A percentile compares a stretch with the other conserved stretches of the same genome.
These are phyloP conservation scores for Callionymus lyra DNA, from an alignment of 2,113 vertebrate genomes.

Conservation along the genomic window DNA sequence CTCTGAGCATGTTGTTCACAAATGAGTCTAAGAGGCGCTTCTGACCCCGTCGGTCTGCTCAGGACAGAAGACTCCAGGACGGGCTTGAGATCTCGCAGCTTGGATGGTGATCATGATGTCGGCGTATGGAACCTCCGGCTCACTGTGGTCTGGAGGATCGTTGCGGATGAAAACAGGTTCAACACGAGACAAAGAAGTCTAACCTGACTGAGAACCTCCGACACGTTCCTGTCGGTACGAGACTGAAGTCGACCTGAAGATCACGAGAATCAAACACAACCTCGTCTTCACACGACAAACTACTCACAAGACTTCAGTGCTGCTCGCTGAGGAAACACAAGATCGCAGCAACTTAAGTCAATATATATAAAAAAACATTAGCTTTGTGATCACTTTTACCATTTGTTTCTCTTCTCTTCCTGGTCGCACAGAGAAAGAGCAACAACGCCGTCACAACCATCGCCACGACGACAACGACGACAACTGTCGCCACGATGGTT, in stretches of 20 bases:
- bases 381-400: constrained; percentile 41
- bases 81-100: constrained; percentile 65
- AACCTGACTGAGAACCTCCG: constrained; percentile 46
- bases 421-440: constrained; percentile 42
- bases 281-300: too few relatives aligned
- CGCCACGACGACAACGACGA: constrained; percentile 41
- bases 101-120: constrained; percentile 69
- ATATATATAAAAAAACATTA: too few relatives aligned
- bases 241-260: constrained; percentile 16
- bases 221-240: constrained; percentile 42
- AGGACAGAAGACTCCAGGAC: constrained; percentile 33
- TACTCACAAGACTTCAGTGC: too few relatives aligned
- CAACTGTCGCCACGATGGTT: constrained; percentile 50
- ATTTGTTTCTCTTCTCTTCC: constrained; percentile 33
- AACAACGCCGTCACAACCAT: constrained; percentile 31
- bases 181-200: too few relatives aligned
- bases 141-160: too few relatives aligned
- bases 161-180: too few relatives aligned
- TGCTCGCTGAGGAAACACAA: too few relatives aligned
- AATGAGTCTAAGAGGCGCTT: not conserved
- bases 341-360: too few relatives aligned
- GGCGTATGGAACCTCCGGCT: constrained; percentile 70
- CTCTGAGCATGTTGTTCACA: too few relatives aligned
- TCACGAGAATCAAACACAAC: too few relatives aligned
- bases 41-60: constrained; percentile 51